A percentile compares a stretch with the other conserved stretches of the same genome.
phyloP scores from a whole-genome alignment of 2,113 vertebrate species.

The Corydoras maculifer region DNA sequence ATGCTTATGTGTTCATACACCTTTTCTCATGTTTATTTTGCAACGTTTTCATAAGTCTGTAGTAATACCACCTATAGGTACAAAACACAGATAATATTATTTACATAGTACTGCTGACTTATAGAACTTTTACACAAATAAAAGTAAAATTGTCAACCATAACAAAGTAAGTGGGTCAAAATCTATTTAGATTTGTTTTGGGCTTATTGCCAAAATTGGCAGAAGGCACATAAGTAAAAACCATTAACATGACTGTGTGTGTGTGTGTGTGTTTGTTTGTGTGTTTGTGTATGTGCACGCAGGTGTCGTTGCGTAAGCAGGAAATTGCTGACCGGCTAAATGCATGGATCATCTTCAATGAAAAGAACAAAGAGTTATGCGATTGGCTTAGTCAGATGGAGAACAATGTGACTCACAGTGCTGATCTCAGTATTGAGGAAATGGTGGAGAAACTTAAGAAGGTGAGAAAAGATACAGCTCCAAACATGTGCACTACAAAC shows the following conservation, averaged over 20 bases:
- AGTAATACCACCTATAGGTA: too few species aligned
- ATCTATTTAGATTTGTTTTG: too few species aligned
- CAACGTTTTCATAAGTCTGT: too few species aligned
- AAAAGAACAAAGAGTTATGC: conserved; percentile 87
- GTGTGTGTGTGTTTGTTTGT: background rate
- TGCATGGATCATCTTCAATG: conserved; percentile 86
- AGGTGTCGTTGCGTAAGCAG: conserved; percentile 82
- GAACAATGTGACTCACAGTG: conserved; percentile 77
- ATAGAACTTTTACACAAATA: too few species aligned
- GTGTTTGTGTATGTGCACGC: background rate
- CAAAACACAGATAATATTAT: too few species aligned
- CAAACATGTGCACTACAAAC: background rate
- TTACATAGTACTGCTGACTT: too few species aligned
- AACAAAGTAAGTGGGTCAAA: too few species aligned
- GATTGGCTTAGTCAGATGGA: conserved; percentile 94
- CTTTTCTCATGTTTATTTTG: too few species aligned
- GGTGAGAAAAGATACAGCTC: conserved; percentile 57
- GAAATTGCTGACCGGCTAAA: conserved; percentile 85
- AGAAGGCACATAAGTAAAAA: background rate
- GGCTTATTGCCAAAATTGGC: too few species aligned
- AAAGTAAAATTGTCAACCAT: too few species aligned
- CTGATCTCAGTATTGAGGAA: conserved; percentile 86
- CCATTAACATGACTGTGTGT: background rate
- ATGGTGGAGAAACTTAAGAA: conserved; percentile 95
- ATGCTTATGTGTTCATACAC: too few species aligned